Percentiles rank a stretch among this genome's conserved stretches.
These are phyloP conservation scores for Megastigmus dorsalis DNA, from an alignment of 2,888 invertebrate species.

Conservation along the genomic window DNA sequence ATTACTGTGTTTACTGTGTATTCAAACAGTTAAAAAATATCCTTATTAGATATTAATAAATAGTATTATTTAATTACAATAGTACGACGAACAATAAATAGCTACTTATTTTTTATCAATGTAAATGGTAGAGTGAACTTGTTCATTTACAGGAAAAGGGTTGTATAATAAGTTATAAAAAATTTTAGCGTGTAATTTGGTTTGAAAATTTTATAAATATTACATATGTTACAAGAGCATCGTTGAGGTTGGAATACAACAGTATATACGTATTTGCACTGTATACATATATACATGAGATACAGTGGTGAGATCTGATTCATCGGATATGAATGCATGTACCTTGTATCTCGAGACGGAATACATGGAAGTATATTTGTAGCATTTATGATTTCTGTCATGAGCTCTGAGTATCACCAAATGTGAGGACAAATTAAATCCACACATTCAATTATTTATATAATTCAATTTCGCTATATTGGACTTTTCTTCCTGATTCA, in stretches of 20 bases:
- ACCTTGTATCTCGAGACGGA: slow-evolving; percentile 33
- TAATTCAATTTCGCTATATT: too few relatives aligned
- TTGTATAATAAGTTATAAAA: not conserved
- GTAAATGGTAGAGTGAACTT: too few relatives aligned
- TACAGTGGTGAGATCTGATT: slow-evolving; percentile 10
- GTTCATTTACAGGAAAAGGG: too few relatives aligned
- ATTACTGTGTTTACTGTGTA: too few relatives aligned
- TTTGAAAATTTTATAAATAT: slow-evolving; percentile 47
- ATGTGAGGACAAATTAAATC: not conserved
- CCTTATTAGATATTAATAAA: not conserved
- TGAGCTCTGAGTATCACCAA: slow-evolving; percentile 1
- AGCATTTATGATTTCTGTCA: not conserved
- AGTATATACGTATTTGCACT: not conserved
- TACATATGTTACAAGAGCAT: slow-evolving; percentile 29
- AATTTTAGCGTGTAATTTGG: not conserved
- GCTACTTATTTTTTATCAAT: too few relatives aligned
- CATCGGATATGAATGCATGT: not conserved
- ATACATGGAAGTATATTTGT: slow-evolving; percentile 30
- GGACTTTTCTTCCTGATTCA: too few relatives aligned
- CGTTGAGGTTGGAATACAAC: slow-evolving; percentile 20
- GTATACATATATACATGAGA: not conserved
- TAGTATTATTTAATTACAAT: too few relatives aligned
- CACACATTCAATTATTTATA: not conserved
- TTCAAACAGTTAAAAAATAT: not conserved
- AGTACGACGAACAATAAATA: too few relatives aligned